Percentiles rank a stretch among this genome's conserved stretches.
phyloP scores from a whole-genome alignment of 1,140 invertebrate species.

The Orchesella cincta region DNA sequence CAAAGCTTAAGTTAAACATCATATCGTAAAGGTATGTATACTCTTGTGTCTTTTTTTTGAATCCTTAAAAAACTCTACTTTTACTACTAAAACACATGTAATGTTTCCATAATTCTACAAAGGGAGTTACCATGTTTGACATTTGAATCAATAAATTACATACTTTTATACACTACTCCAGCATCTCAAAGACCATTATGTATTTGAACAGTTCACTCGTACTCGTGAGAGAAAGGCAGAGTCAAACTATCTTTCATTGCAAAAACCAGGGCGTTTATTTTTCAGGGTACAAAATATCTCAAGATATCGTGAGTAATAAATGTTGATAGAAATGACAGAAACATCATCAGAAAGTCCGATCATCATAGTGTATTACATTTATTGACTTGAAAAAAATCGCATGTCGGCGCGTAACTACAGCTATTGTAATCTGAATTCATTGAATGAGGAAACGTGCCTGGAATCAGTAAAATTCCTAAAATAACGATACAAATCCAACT shows the following conservation, averaged over 20 bases:
- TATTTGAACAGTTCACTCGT: background rate
- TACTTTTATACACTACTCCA: background rate
- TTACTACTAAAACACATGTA: no score
- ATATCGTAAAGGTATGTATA: no score
- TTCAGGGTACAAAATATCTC: background rate
- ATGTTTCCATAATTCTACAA: constrained; percentile 14
- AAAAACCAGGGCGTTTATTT: background rate
- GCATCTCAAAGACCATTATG: no score
- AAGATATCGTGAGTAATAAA: constrained; percentile 17
- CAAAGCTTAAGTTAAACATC: no score
- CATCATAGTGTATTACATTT: no score
- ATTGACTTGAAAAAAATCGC: no score
- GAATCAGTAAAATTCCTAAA: no score
- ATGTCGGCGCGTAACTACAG: no score
- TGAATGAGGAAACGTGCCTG: background rate
- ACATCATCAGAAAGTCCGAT: constrained; percentile 7
- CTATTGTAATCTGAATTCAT: background rate
- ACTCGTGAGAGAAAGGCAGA: background rate
- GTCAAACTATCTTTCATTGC: background rate
- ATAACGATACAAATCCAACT: no score
- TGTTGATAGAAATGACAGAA: constrained; percentile 4
- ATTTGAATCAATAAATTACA: constrained; percentile 13
- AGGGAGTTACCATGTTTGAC: background rate
- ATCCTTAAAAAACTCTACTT: no score
- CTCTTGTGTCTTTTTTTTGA: no score